Evolutionary conservation across 2,113 vertebrate genomes (phyloP), one percentile per base, ranked within the genome.

Genomic region (Varanus komodoensis): DNA sequence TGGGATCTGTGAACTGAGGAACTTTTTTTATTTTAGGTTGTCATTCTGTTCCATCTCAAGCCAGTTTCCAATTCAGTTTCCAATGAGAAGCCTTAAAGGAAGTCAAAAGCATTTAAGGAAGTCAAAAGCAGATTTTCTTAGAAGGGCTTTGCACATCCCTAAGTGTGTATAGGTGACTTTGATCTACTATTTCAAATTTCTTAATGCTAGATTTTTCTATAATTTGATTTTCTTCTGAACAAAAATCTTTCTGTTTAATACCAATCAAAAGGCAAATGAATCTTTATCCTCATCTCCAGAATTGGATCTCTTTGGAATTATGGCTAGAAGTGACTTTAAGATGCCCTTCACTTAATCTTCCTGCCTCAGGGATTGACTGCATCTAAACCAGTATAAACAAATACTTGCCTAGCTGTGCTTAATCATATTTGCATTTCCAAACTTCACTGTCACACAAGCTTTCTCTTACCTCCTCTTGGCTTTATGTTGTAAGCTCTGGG

Each of bases 251-350:
- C 38, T 52, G 29, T 44, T 44, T 44, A 44, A 44, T 44, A 44
- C 38, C 38, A 44, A 44, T 44, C 38, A 44, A 44, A 44, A 44
- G 44, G 57, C 44, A 80, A 87, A 79, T 17, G 44, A 27, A 29
- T 54, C 34, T 38, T 52, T 82, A 81, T 21, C 32, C 68, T 71
- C 34, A 52, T 11, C 57, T 80, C 9, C 29, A 69, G 19, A 3
- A 32, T 57, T 57, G 67, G n/a, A n/a, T 82, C 1, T 3, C 52
- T 88, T 73, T 82, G 64, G 48, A 17, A 44, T 25, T 27, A 81
- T 29, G 8, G 48, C 48, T 82, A 11, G n/a, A 57, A 73, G 50
- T 82, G 78, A 88, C 87, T 82, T 88, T 71, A 71, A 88, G 67
- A 81, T 71, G 21, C 48, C 87, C 32, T 82, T 54, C 67, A 86